Conservation (phyloP, 2,888 invertebrate genomes). For the Diarsia mendica region DNA sequence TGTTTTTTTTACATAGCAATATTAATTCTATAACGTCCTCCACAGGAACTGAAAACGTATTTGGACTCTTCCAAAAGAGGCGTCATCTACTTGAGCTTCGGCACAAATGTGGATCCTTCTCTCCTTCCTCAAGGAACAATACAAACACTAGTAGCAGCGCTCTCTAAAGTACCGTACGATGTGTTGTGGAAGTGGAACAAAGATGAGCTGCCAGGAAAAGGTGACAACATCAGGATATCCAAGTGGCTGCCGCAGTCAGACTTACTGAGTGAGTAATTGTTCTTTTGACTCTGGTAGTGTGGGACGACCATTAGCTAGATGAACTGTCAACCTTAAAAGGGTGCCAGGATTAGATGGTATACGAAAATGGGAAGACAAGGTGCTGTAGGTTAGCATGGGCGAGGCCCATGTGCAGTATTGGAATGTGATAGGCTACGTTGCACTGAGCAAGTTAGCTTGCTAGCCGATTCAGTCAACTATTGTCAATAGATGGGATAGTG, state of each 20-base stretch:
- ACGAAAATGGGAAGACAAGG: neutral
- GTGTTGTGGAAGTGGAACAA: slow-evolving; percentile 79
- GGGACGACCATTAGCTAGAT: neutral
- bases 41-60: slow-evolving; percentile 74
- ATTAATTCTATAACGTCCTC: neutral
- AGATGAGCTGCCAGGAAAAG: slow-evolving; percentile 71
- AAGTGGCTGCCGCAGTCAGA: slow-evolving; percentile 81
- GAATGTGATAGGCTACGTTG: neutral
- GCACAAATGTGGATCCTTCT: slow-evolving; percentile 75
- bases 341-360: neutral
- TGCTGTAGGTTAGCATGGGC: neutral
- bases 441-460: too few relatives aligned
- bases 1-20: neutral
- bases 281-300: neutral
- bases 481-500: neutral
- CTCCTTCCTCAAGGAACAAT: slow-evolving; percentile 69
- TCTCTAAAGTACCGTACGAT: slow-evolving; percentile 76
- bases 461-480: neutral
- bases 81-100: slow-evolving; percentile 79
- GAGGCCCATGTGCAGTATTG: neutral
- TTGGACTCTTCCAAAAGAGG: slow-evolving; percentile 76
- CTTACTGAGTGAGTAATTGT: slow-evolving; percentile 70
- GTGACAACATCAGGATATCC: slow-evolving; percentile 74
- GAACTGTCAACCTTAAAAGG: neutral
- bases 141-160: slow-evolving; percentile 70